Percentiles rank a stretch among this genome's conserved stretches.
Evolutionary conservation across 2,113 vertebrate species (phyloP).

Genomic region (Chloroceryle aenea): DNA sequence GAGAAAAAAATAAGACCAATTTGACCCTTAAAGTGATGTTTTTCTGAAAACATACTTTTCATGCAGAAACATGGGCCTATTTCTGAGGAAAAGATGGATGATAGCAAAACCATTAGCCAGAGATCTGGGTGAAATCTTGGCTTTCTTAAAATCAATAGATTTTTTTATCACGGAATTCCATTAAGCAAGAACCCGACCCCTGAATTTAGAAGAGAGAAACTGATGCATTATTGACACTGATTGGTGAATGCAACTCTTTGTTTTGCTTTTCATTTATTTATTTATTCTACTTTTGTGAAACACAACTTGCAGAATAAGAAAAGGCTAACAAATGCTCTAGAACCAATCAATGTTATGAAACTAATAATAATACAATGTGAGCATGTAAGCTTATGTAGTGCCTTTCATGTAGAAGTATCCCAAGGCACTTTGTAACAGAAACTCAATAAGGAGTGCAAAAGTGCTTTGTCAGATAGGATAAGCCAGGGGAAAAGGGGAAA

Average conservation of each 20-base stretch:
- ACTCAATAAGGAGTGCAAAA: slow-evolving; percentile 59
- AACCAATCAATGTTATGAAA: slow-evolving; percentile 58
- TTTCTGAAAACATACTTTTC: neutral
- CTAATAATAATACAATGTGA: slow-evolving; percentile 56
- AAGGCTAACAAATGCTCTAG: slow-evolving; percentile 53
- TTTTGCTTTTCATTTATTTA: neutral
- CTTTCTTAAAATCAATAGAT: neutral
- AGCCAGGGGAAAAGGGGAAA: slow-evolving; percentile 59
- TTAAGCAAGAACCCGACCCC: neutral
- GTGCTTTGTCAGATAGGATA: slow-evolving; percentile 68
- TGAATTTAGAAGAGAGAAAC: neutral
- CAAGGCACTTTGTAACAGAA: slow-evolving; percentile 61
- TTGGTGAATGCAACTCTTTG: neutral
- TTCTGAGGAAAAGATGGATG: neutral
- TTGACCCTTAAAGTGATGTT: neutral
- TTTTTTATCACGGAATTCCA: neutral
- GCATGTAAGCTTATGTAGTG: slow-evolving; percentile 54
- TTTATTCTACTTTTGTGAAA: slow-evolving; percentile 10
- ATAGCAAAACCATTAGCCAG: neutral
- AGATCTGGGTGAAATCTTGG: neutral
- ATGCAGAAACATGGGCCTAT: neutral
- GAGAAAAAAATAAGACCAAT: neutral
- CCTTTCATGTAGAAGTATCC: slow-evolving; percentile 63
- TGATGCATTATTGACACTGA: neutral
- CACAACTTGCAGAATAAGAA: slow-evolving; percentile 5